These are phyloP conservation scores for Colistium nudipinnis DNA, from an alignment of 2,113 vertebrate species.

Conservation along the genomic window DNA sequence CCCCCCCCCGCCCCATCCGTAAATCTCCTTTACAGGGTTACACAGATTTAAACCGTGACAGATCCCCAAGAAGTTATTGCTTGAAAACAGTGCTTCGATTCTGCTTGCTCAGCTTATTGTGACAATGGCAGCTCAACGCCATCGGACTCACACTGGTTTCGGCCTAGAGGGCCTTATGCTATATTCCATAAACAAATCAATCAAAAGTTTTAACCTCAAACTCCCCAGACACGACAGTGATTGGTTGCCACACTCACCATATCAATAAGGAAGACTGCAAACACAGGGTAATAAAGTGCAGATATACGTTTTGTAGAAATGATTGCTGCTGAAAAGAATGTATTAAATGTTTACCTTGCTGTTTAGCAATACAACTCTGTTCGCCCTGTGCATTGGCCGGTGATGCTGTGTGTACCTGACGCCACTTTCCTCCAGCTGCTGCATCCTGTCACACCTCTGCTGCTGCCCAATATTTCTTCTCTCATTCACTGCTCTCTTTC, in stretches of 20 bases:
- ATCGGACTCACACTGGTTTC: not conserved
- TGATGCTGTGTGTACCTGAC: slow-evolving; percentile 7
- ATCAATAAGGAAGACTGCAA: no score
- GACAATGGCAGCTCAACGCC: not conserved
- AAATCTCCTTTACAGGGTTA: slow-evolving; percentile 89
- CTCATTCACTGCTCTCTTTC: slow-evolving; percentile 56
- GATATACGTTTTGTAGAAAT: no score
- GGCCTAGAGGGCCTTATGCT: not conserved
- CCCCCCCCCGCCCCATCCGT: not conserved
- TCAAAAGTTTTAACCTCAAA: not conserved
- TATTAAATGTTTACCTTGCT: not conserved
- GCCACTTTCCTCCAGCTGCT: slow-evolving; percentile 17
- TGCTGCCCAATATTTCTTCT: slow-evolving; percentile 41
- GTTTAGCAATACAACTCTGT: not conserved
- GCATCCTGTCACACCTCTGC: slow-evolving; percentile 41
- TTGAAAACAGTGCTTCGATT: slow-evolving; percentile 6
- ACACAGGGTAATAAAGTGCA: no score
- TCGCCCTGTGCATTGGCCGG: no score
- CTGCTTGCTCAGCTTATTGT: slow-evolving; percentile 41
- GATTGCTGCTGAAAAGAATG: not conserved
- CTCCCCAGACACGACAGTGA: not conserved
- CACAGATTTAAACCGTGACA: slow-evolving; percentile 92
- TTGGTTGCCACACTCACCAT: slow-evolving; percentile 16
- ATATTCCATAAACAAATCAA: not conserved
- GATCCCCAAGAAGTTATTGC: slow-evolving; percentile 70